phyloP scores from a whole-genome alignment of 2,113 vertebrate genomes.

The Pollimyrus isidori region DNA sequence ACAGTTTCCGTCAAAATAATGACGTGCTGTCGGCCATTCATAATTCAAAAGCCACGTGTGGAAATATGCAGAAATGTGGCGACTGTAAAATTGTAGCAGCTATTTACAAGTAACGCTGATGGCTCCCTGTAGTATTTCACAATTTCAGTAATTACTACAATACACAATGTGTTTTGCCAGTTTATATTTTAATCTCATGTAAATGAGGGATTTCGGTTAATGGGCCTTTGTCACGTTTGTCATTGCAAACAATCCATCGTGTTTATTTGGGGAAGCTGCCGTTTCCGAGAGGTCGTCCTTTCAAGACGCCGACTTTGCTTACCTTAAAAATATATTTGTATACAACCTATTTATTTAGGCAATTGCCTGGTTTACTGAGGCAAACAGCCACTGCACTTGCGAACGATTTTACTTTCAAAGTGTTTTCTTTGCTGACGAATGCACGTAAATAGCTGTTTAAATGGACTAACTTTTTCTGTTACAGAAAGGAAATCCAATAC shows the following conservation, averaged over 20 bases:
- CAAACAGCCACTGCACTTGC: background rate
- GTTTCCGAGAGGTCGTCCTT: background rate
- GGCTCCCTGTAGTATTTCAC: conserved; percentile 5
- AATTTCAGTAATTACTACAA: conserved; percentile 10
- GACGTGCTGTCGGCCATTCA: background rate
- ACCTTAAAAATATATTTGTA: background rate
- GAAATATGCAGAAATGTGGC: background rate
- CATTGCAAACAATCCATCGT: background rate
- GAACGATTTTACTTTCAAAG: background rate
- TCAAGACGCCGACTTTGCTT: background rate
- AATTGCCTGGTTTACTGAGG: background rate
- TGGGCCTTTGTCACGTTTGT: conserved; percentile 4
- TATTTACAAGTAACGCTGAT: background rate
- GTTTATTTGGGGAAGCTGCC: background rate
- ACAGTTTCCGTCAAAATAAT: background rate
- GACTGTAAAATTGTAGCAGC: background rate
- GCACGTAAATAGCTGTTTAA: background rate
- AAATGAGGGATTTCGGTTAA: conserved; percentile 3
- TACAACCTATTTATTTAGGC: background rate
- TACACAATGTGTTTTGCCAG: conserved; percentile 5
- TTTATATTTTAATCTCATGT: conserved; percentile 7
- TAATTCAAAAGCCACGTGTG: conserved; percentile 4
- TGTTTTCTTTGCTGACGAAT: background rate
- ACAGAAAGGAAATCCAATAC: background rate
- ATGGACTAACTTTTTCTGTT: background rate